These are phyloP conservation scores for Busseola fusca DNA, from an alignment of 2,888 invertebrate species.

Conservation along the genomic window DNA sequence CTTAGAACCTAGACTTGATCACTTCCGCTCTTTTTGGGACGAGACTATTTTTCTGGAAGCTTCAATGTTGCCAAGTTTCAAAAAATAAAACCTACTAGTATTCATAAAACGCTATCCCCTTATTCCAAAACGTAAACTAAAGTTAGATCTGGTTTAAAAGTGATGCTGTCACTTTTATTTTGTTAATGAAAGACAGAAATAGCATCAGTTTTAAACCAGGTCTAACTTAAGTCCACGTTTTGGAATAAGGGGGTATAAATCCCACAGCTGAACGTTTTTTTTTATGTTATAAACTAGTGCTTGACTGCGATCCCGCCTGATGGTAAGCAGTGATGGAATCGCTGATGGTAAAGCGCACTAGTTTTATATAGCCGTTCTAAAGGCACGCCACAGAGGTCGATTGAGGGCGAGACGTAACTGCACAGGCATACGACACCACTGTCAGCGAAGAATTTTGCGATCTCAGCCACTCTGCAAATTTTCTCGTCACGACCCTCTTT, in stretches of 20 bases:
- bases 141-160: too few relatives aligned
- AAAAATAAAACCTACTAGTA: background rate
- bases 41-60: background rate
- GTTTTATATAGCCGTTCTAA: background rate
- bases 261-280: too few relatives aligned
- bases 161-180: too few relatives aligned
- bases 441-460: conserved; percentile 98
- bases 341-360: too few relatives aligned
- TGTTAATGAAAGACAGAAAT: too few relatives aligned
- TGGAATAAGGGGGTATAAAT: too few relatives aligned
- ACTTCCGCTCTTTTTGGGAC: conserved; percentile 5
- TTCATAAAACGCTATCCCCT: background rate
- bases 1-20: background rate
- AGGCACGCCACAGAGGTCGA: background rate
- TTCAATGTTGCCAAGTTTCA: background rate
- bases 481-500: conserved; percentile 99
- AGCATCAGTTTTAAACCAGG: too few relatives aligned
- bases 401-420: conserved; percentile 98
- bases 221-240: too few relatives aligned
- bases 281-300: too few relatives aligned
- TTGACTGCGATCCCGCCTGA: too few relatives aligned
- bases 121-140: too few relatives aligned
- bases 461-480: conserved; percentile 98
- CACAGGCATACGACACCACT: conserved; percentile 98
- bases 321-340: too few relatives aligned